Percentiles rank a stretch among this genome's conserved stretches.
These are phyloP conservation scores for Clarias magur DNA, from an alignment of 2,113 vertebrate genomes.

Conservation along the genomic window DNA sequence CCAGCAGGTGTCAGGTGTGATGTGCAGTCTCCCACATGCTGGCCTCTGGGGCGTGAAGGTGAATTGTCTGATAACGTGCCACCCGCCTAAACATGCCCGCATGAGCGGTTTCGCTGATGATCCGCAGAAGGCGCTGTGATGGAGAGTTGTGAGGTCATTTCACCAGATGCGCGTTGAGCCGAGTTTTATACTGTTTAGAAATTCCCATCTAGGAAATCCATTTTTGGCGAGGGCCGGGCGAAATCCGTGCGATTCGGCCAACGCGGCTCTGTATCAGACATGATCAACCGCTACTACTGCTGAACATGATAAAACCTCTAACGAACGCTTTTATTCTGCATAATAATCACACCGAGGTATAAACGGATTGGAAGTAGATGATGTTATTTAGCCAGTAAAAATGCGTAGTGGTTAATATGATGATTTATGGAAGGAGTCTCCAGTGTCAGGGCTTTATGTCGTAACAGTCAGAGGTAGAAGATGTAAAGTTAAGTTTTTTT, in stretches of 20 bases:
- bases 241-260: not conserved
- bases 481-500: not conserved
- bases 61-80: slow-evolving; percentile 83
- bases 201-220: not conserved
- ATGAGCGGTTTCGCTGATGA: not conserved
- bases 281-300: not conserved
- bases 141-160: not conserved
- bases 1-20: slow-evolving; percentile 95
- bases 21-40: slow-evolving; percentile 80
- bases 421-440: not conserved
- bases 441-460: not conserved
- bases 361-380: not conserved
- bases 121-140: not conserved
- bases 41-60: slow-evolving; percentile 88
- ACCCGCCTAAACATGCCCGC: no score
- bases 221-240: not conserved
- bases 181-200: not conserved
- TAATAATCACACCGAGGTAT: not conserved
- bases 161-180: not conserved
- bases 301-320: not conserved
- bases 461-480: not conserved
- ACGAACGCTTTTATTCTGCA: not conserved
- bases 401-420: not conserved
- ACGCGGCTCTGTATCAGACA: not conserved
- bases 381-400: not conserved